These are phyloP conservation scores for Bombyx mandarina DNA, from an alignment of 1,140 invertebrate genomes.

Conservation along the genomic window DNA sequence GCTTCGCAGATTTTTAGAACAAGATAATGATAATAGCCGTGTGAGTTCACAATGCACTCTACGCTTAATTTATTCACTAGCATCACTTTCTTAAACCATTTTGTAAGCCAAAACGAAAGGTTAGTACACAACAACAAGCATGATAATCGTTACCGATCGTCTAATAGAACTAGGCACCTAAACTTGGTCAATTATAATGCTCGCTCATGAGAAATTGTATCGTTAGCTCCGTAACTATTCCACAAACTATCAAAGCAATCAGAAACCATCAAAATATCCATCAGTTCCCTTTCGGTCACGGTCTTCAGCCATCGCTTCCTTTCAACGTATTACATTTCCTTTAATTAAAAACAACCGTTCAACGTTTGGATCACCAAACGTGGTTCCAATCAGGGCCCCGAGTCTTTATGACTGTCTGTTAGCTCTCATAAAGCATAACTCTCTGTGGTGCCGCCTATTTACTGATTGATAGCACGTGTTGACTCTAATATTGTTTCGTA, in stretches of 20 bases:
- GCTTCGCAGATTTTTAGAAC: no score
- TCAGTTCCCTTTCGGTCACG: constrained; percentile 12
- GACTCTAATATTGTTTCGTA: not conserved
- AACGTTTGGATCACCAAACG: constrained; percentile 32
- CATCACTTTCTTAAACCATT: no score
- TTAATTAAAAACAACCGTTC: constrained; percentile 56
- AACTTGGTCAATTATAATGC: no score
- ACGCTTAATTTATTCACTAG: no score
- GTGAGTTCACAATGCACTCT: no score
- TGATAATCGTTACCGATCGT: no score
- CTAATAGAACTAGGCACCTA: no score
- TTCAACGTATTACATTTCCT: constrained; percentile 32
- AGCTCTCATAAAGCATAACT: constrained; percentile 42
- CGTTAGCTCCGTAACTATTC: no score
- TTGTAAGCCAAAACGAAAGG: no score
- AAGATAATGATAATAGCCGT: no score
- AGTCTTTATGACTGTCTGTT: constrained; percentile 62
- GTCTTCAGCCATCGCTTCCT: constrained; percentile 16
- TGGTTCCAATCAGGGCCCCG: constrained; percentile 52
- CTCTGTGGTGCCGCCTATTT: constrained; percentile 41
- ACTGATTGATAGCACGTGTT: constrained; percentile 61
- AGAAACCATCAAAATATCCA: constrained; percentile 1
- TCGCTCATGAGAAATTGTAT: no score
- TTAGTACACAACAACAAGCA: no score
- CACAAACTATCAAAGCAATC: not conserved